phyloP scores from a whole-genome alignment of 2,888 invertebrate genomes.

The Frankliniella fusca region DNA sequence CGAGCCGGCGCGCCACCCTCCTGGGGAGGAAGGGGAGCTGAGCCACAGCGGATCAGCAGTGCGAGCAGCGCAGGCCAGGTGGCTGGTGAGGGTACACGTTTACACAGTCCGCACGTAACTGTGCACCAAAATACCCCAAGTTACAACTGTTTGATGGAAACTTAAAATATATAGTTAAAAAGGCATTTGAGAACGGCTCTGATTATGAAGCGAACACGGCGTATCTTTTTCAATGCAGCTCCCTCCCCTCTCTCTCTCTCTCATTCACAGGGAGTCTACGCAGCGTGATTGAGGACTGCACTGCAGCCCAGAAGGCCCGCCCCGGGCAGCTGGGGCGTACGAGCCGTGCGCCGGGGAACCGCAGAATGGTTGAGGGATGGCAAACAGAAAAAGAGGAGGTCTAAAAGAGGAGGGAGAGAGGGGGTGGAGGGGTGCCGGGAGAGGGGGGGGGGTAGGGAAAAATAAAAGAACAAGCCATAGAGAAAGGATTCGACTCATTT shows the following conservation, averaged over 20 bases:
- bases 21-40: too few species aligned
- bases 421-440: neutral
- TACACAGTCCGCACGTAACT: too few species aligned
- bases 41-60: too few species aligned
- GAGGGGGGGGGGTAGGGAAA: neutral
- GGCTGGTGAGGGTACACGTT: too few species aligned
- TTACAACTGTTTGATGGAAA: too few species aligned
- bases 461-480: neutral
- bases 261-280: neutral
- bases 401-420: neutral
- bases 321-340: neutral
- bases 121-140: too few species aligned
- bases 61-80: too few species aligned
- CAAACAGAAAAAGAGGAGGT: neutral
- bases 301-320: neutral
- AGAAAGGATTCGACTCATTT: constrained; percentile 6
- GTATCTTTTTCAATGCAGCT: neutral
- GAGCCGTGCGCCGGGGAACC: neutral
- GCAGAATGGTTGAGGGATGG: neutral
- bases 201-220: neutral
- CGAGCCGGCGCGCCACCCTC: too few species aligned
- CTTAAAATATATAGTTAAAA: too few species aligned
- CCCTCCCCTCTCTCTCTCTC: neutral
- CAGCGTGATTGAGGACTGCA: neutral
- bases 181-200: too few species aligned